Evolutionary conservation across 2,113 vertebrate genomes (phyloP), one percentile per base, ranked within the genome.

Genomic region (Melanostigma gelatinosum): DNA sequence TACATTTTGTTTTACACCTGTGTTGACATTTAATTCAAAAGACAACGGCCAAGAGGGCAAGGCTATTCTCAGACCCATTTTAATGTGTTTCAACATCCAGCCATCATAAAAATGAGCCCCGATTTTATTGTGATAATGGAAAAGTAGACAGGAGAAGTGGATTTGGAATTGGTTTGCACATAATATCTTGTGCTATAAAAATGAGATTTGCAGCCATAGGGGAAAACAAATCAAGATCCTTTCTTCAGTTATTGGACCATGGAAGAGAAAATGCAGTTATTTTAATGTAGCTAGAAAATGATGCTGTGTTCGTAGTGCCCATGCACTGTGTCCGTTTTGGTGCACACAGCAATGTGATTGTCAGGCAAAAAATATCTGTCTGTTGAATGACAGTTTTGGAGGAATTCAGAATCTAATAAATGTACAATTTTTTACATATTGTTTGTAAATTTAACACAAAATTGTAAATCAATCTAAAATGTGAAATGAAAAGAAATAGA

Each of bases 71-170:
- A 78, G 70, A 76, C 79, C 86, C 73, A 72, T 90, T 90, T 92
- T 92, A 93, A 94, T 94, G 91, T 91, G 84, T 92, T 90, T 92
- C 87, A 91, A 89, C 92, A 82, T 88, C 85, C 91, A 88, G 79
- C 84, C 85, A 44, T 89, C 89, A 82, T 93, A 93, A 89, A 91
- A 91, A 91, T 66, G 76, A 90, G 79, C 77, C 75, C 42, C 5
- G 90, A 93, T 94, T 93, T 94, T 92, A 93, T 93, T 94, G 92
- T 88, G 92, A 94, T 94, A 92, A 91, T 93, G 89, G 92, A 87
- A 92, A 90, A 91, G 92, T 92, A 89, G 90, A 93, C 91, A 85
- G 88, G 89, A 91, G 89, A 93, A 93, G 92, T 93, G 92, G 91
- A 93, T 92, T 93, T 93, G 84, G 89, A 92, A 93, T 90, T 93